Evolutionary conservation across 2,888 invertebrate genomes (phyloP).

Genomic region (Apotomis capreana): DNA sequence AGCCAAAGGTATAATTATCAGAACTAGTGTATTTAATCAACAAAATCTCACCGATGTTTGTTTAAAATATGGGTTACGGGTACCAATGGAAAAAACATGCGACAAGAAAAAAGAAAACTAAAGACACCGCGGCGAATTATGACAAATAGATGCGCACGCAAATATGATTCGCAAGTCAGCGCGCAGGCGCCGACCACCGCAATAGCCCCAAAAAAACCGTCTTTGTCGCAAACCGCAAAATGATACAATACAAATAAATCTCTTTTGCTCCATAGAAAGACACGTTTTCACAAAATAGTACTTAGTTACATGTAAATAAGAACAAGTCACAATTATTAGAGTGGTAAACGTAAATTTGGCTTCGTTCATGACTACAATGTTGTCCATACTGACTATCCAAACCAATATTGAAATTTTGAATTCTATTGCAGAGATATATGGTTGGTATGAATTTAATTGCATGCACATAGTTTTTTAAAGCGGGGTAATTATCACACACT

Average conservation of each 20-base stretch:
- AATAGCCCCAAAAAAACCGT: constrained; percentile 49
- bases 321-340: background rate
- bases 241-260: constrained; percentile 44
- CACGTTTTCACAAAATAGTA: background rate
- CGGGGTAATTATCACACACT: constrained; percentile 52
- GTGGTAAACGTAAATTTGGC: background rate
- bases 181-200: constrained; percentile 54
- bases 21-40: too few species aligned
- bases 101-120: constrained; percentile 48
- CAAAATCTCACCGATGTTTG: too few species aligned
- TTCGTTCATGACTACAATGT: constrained; percentile 2
- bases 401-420: background rate
- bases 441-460: background rate
- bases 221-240: constrained; percentile 70
- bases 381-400: background rate
- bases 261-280: background rate
- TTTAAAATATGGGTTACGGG: too few species aligned
- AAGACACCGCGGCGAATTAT: constrained; percentile 61
- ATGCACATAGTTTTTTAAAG: constrained; percentile 18
- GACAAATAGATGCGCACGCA: constrained; percentile 65
- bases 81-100: background rate
- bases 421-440: background rate
- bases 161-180: constrained; percentile 66
- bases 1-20: background rate
- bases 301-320: background rate